Base-by-base conservation (phyloP, 2,888 invertebrate genomes). In the Hydraecia micacea region DNA sequence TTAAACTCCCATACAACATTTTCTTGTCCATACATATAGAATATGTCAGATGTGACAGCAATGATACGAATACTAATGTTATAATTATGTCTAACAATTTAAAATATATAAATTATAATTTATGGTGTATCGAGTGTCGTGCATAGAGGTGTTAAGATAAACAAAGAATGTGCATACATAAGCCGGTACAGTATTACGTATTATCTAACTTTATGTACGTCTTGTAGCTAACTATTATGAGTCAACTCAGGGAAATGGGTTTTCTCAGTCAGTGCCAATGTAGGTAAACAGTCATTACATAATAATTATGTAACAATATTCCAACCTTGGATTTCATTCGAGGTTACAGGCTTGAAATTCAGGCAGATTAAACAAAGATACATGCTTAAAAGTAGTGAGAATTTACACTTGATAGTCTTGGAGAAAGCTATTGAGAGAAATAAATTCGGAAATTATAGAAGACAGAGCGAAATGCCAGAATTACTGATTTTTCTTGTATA, bases 211-310 rank as follows among this genome's bases (percentile, higher is more conserved):
- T 36, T 32, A 67, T 73, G 11, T 58, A 25, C 13, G 2, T 65
- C 55, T 73, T 70, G 49, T 39, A 81, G 36, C 18, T 52, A 70
- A 70, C 21, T 46, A 15, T 15, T 55, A 65, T 82, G 73, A 85
- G 73, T 82, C 79, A 76, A 49, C 60, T 58, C 28, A 25, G 71
- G 79, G 52, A 85, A 81, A 85, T 77, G 69, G 49, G 13, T 77
- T 81, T 76, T 71, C 73, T 73, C 67, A 67, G 73, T 76, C 71
- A 70, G 60, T 63, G 63, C 36, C 63, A 63, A 39, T 60, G 18
- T 63, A 67, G 36, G 69, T 84, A 58, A 63, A 84, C 49, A 55
- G 18, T 65, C 0, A 65, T 84, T 66, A 28, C 49, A 70, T 70
- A 80, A 84, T 42, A 80, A 84, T 42, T n/a, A 55, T 42, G 36